These are phyloP conservation scores for Chrysopilus asiliformis DNA, from an alignment of 2,888 invertebrate genomes.

Conservation along the genomic window DNA sequence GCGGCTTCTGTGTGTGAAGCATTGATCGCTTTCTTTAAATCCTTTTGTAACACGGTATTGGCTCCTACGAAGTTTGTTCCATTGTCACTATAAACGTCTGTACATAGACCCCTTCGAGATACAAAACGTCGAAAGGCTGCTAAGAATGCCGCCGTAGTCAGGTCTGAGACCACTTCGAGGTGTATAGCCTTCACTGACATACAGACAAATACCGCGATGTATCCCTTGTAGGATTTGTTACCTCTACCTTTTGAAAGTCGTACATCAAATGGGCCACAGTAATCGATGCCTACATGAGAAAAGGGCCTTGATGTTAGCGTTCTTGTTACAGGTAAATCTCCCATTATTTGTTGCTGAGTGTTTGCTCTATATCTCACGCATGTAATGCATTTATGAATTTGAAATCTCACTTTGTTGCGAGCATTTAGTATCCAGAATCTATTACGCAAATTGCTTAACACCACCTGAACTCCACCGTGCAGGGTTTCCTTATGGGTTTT, in stretches of 20 bases:
- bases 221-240: neutral
- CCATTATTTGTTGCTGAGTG: constrained; percentile 17
- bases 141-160: constrained; percentile 5
- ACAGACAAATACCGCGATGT: constrained; percentile 2
- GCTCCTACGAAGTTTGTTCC: constrained; percentile 5
- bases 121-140: constrained; percentile 4
- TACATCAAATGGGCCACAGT: constrained; percentile 16
- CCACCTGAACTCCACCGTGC: constrained; percentile 16
- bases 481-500: constrained; percentile 9
- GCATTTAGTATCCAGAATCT: constrained; percentile 16
- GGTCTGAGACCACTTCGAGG: constrained; percentile 4
- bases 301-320: constrained; percentile 13
- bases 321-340: constrained; percentile 16
- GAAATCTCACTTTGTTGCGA: constrained; percentile 5
- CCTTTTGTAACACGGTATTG: neutral
- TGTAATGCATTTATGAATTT: constrained; percentile 11
- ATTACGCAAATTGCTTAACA: constrained; percentile 11
- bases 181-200: constrained; percentile 5
- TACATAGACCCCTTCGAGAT: constrained; percentile 6
- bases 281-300: constrained; percentile 15
- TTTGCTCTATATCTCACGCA: constrained; percentile 8
- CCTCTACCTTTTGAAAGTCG: constrained; percentile 6
- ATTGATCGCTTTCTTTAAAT: constrained; percentile 2
- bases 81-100: constrained; percentile 4
- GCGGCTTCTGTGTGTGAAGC: neutral